These are phyloP conservation scores for Ypsolopha sequella DNA, from an alignment of 2,888 invertebrate species.

Conservation along the genomic window DNA sequence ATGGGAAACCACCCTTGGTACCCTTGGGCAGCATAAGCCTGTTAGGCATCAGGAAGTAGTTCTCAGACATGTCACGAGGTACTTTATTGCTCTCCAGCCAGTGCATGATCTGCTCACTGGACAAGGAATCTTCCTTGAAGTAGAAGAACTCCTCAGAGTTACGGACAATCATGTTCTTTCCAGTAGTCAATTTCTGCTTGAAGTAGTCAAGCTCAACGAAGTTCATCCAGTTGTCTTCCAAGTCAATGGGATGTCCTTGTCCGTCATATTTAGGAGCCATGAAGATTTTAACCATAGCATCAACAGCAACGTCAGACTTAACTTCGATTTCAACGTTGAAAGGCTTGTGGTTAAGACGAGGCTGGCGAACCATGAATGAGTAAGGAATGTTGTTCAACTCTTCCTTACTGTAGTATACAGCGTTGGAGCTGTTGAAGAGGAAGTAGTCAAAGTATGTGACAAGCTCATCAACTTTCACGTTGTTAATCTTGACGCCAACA, in stretches of 20 bases:
- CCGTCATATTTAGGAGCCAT: slow-evolving; percentile 78
- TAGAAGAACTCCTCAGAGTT: slow-evolving; percentile 74
- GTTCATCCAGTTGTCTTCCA: slow-evolving; percentile 70
- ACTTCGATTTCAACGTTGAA: slow-evolving; percentile 74
- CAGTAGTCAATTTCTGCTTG: slow-evolving; percentile 68
- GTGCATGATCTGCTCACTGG: slow-evolving; percentile 70
- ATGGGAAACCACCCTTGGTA: slow-evolving; percentile 74
- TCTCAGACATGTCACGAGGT: slow-evolving; percentile 61
- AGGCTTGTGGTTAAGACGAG: slow-evolving; percentile 78
- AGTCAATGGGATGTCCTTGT: slow-evolving; percentile 54
- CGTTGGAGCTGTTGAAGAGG: slow-evolving; percentile 73
- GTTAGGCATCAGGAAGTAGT: slow-evolving; percentile 74
- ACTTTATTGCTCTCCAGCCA: slow-evolving; percentile 65
- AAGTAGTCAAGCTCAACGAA: slow-evolving; percentile 75
- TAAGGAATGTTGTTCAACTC: slow-evolving; percentile 39
- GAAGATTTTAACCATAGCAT: slow-evolving; percentile 74
- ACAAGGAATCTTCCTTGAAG: slow-evolving; percentile 73
- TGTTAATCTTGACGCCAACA: slow-evolving; percentile 72
- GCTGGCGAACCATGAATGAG: slow-evolving; percentile 72
- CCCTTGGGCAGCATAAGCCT: slow-evolving; percentile 81
- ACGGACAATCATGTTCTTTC: slow-evolving; percentile 75
- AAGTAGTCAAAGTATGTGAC: slow-evolving; percentile 76
- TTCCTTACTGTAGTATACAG: slow-evolving; percentile 32
- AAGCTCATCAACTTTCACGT: slow-evolving; percentile 72
- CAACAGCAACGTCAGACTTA: slow-evolving; percentile 67